phyloP scores from a whole-genome alignment of 2,113 vertebrate genomes.

The Pseudopodoces humilis region DNA sequence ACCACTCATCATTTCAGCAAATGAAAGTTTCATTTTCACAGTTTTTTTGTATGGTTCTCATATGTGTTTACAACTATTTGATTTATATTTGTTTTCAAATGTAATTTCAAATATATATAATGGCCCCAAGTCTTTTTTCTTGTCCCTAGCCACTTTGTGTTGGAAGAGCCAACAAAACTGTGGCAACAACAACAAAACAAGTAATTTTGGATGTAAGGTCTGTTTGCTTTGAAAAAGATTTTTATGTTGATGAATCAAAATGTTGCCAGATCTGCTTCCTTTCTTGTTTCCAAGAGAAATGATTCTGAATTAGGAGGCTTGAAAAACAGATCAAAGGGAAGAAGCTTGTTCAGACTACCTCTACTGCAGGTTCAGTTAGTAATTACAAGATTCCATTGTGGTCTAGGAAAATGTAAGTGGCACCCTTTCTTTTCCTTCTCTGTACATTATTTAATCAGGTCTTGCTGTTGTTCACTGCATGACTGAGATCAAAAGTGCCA shows the following conservation, averaged over 20 bases:
- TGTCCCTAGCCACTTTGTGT: neutral
- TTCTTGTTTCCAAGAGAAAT: neutral
- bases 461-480: neutral
- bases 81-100: neutral
- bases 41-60: neutral
- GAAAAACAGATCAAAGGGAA: neutral
- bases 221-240: slow-evolving; percentile 13
- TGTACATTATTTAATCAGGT: neutral
- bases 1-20: neutral
- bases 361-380: neutral
- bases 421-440: neutral
- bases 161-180: neutral
- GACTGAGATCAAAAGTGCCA: neutral
- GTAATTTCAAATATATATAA: neutral
- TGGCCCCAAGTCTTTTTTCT: neutral
- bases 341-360: neutral
- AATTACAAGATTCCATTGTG: neutral
- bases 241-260: neutral
- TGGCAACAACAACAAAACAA: neutral
- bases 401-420: neutral
- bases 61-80: neutral
- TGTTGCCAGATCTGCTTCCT: neutral
- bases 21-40: neutral
- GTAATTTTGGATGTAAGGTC: neutral
- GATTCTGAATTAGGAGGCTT: neutral